These are phyloP conservation scores for Thereva nobilitata DNA, from an alignment of 2,888 invertebrate species.

Conservation along the genomic window DNA sequence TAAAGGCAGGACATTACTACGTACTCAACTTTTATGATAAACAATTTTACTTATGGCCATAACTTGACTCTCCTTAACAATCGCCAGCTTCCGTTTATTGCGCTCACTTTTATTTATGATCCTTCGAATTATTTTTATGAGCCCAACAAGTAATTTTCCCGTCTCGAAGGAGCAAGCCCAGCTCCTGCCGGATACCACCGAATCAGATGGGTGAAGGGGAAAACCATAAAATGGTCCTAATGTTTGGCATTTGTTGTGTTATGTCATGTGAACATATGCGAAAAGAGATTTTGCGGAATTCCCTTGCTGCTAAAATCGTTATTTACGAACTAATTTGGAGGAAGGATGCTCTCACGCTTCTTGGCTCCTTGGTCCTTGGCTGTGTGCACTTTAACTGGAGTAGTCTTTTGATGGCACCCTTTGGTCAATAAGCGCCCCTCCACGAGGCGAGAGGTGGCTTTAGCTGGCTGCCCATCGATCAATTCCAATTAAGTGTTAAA, in stretches of 20 bases:
- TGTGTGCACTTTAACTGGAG: conserved; percentile 3
- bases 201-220: not conserved
- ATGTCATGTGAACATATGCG: conserved; percentile 17
- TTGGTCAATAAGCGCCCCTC: conserved; percentile 4
- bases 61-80: conserved; percentile 30
- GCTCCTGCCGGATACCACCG: not conserved
- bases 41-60: conserved; percentile 33
- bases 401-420: not conserved
- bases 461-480: conserved; percentile 32
- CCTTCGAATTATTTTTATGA: conserved; percentile 41
- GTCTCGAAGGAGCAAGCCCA: not conserved
- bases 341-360: conserved; percentile 16
- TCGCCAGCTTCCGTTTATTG: conserved; percentile 39
- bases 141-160: conserved; percentile 34
- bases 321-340: conserved; percentile 33
- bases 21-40: conserved; percentile 33
- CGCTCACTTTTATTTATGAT: conserved; percentile 39
- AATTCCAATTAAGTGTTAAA: conserved; percentile 33
- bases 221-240: conserved; percentile 37
- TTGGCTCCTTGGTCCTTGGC: conserved; percentile 4
- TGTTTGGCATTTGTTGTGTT: conserved; percentile 27
- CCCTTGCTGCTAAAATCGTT: conserved; percentile 24
- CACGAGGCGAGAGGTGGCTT: conserved; percentile 4
- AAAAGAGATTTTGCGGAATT: conserved; percentile 21
- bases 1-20: conserved; percentile 35